Evolutionary conservation across 1,140 invertebrate genomes (phyloP), one percentile per base, ranked within the genome.

Genomic region (Drosophila repletoides): DNA sequence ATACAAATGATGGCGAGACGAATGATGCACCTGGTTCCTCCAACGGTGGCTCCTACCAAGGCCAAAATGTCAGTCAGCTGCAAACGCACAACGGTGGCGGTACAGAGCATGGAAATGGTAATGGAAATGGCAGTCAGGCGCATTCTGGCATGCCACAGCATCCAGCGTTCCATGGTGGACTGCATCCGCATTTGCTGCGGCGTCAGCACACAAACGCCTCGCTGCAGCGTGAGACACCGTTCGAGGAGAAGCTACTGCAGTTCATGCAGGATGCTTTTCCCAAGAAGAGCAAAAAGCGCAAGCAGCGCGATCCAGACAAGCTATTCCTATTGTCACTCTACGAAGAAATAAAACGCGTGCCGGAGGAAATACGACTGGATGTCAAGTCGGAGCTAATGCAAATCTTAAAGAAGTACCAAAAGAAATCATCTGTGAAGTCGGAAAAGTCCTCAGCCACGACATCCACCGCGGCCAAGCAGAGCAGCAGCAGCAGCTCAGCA

Each of bases 241-340:
- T 89, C 28, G 88, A 89, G 49, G 88, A 89, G 24, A 89, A 89
- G 43, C 65, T 89, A 14, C 36, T 89, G 36, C 88, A 89, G 51
- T 88, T 89, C 15, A 89, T 89, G 88, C 88, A 89, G 41, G 88
- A 89, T 51, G 88, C 88, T 9, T 89, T 89, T 60, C 88, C 88
- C n/a, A 89, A 89, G 12, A 89, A 80, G 17, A 88, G 76, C 58
- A 89, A 88, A 79, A 89, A 89, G 51, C 73, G 88, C 5, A 89
- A 89, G 46, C 80, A 77, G 10, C 77, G 88, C 0, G 88, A 89
- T 76, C 88, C 88, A 0, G 88, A 89, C 22, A 89, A 76, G 46
- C 68, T 89, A 0, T 89, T 89, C 28, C 53, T 89, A 0, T 59
- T 89, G 0, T 89, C 88, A 2, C 65, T 89, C 0, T 89, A 88